A percentile compares a stretch with the other conserved stretches of the same genome.
phyloP scores from a whole-genome alignment of 1,140 invertebrate species.

The Laupala kohalensis region DNA sequence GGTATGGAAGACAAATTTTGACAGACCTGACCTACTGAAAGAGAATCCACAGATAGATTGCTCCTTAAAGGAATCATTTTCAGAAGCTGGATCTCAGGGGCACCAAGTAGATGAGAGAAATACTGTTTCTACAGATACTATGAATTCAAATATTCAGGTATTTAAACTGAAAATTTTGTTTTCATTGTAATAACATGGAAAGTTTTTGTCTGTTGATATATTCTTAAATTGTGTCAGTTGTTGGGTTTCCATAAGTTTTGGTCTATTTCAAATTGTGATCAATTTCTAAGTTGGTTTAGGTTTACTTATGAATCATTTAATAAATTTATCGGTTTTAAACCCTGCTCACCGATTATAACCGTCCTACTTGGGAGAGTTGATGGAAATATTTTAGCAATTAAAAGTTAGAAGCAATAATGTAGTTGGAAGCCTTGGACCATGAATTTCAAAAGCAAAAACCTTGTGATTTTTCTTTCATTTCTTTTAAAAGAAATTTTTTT shows the following conservation, averaged over 20 bases:
- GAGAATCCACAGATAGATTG: constrained; percentile 14
- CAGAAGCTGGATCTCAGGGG: not conserved
- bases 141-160: not conserved
- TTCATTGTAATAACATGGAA: not conserved
- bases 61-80: not conserved
- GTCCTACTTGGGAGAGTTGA: too few species aligned
- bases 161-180: not conserved
- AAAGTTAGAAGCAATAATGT: too few species aligned
- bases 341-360: too few species aligned
- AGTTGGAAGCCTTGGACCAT: too few species aligned
- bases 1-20: constrained; percentile 46
- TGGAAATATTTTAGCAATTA: too few species aligned
- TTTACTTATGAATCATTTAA: not conserved
- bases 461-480: too few species aligned
- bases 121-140: not conserved
- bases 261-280: not conserved
- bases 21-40: constrained; percentile 24
- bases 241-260: not conserved
- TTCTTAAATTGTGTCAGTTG: not conserved
- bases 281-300: not conserved
- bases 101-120: not conserved
- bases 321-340: not conserved
- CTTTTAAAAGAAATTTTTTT: too few species aligned
- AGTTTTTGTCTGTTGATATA: not conserved
- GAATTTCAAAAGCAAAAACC: too few species aligned